Evolutionary conservation across 2,797 vertebrate species (phyloP).

Genomic region (Acrossocheilus wenchowensis): DNA sequence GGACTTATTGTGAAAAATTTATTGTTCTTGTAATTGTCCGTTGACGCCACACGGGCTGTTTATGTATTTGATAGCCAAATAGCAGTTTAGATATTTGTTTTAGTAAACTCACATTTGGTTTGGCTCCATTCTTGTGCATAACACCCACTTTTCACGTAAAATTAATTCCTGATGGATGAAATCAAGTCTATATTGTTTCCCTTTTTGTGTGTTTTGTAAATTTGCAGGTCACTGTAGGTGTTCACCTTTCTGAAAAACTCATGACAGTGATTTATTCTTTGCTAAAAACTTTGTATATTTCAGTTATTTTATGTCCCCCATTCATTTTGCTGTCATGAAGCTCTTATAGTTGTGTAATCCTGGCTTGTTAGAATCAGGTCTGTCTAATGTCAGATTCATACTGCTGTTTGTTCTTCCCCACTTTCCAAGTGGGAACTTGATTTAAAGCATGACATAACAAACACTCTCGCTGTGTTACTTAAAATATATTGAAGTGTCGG

Average conservation of each 20-base stretch:
- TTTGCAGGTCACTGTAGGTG: neutral
- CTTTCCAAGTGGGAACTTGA: neutral
- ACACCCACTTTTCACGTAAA: neutral
- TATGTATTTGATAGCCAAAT: neutral
- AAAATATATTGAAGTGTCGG: neutral
- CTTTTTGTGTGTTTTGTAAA: neutral
- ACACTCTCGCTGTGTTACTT: neutral
- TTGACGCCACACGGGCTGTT: neutral
- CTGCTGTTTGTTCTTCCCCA: neutral
- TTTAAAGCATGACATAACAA: neutral
- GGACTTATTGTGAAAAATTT: neutral
- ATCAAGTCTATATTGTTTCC: neutral
- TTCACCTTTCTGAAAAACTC: neutral
- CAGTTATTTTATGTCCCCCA: neutral
- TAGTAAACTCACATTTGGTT: neutral
- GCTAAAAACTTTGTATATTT: neutral
- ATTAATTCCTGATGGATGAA: neutral
- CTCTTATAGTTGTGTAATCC: neutral
- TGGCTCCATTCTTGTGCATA: neutral
- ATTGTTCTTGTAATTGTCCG: neutral
- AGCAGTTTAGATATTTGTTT: neutral
- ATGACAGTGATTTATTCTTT: neutral
- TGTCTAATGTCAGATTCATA: conserved; percentile 13
- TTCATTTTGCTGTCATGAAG: neutral
- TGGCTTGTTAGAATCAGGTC: neutral